Evolutionary conservation across 2,888 invertebrate genomes (phyloP), one percentile per base, ranked within the genome.

Genomic region (Serripes groenlandicus): DNA sequence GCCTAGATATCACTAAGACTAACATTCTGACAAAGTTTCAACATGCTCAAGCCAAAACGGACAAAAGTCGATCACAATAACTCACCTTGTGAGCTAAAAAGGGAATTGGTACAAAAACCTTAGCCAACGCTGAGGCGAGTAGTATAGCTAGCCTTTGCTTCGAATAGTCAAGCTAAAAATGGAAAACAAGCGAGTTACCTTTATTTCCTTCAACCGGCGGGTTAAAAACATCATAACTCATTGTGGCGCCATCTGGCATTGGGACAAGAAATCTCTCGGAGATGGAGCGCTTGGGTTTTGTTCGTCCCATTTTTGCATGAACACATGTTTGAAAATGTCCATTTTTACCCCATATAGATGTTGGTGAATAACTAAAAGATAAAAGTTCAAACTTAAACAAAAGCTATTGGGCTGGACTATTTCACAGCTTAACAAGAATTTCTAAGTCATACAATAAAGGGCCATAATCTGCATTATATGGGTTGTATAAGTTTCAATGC

Each of bases 281-380:
- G 90, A 97, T 96, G 0, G 98, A 97, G 97, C 97, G 97, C 73
- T 98, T 98, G 92, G 98, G 97, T 85, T 97, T 96, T 32, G 98
- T 97, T 76, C 98, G 96, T 1, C 95, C 95, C 72, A 95, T 91
- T 76, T 95, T 93, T 92, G 98, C 98, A 95, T 98, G 98, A 73
- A 98, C 95, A 81, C 98, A 97, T 0, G 98, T 98, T 95, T 99
- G 98, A 28, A 98, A 96, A 95, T 99, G 98, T 18, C 98, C 98
- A 95, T 98, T 98, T 95, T 98, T 98, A 78, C 99, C 99, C 98
- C 98, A 99, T 89, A 98, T 95, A 88, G 97, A 96, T 70, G 98
- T 97, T 70, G 98, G 98, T 90, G 97, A 96, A 95, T 98, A 98
- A 78, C 98, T 98, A 95, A 60, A 96, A 96, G 85, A 87, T 70